Evolutionary conservation across 2,888 invertebrate species (phyloP), one percentile per base, ranked within the genome.

Genomic region (Limenitis camilla): DNA sequence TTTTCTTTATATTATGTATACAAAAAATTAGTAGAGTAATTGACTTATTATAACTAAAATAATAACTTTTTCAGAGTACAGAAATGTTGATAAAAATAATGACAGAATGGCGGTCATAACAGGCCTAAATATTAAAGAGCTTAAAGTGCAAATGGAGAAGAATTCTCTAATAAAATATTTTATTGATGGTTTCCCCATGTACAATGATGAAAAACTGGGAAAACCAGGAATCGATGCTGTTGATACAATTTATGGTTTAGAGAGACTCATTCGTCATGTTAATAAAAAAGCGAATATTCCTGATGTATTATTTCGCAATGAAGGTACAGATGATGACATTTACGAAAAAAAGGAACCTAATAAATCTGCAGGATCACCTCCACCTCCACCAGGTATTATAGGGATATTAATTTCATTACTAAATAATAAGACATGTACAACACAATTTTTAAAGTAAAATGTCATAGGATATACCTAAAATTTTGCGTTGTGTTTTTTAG

Each of bases 21-120:
- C 10, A 9, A 8, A 11, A 19, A 7, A 2, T 8, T 1, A n/a
- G 5, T 40, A 36, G 2, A 39, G 28, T 10, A 43, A 11, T 28
- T 38, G 5, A 30, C 30, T 31, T 30, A 11, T 31, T 31, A 5
- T 33, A 28, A 5, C 8, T 35, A 32, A 30, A 31, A 40, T 40
- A 43, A 28, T 40, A 46, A 51, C 42, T 29, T 42, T 68, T 67
- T 11, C 63, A 86, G 86, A 83, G 69, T 71, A 69, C 59, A 72
- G 66, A 58, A 73, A 76, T 51, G 53, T 73, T 5, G 74, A 70
- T 2, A 70, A 66, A 40, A 77, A 69, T 51, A 72, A 70, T 36
- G 66, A 70, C 2, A 81, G 74, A 53, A 80, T 86, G 72, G 56
- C 74, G 0, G 70, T 78, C 35, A 53, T 87, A 9, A 81, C 84